phyloP scores from a whole-genome alignment of 2,888 invertebrate genomes.

The Atethmia centrago region DNA sequence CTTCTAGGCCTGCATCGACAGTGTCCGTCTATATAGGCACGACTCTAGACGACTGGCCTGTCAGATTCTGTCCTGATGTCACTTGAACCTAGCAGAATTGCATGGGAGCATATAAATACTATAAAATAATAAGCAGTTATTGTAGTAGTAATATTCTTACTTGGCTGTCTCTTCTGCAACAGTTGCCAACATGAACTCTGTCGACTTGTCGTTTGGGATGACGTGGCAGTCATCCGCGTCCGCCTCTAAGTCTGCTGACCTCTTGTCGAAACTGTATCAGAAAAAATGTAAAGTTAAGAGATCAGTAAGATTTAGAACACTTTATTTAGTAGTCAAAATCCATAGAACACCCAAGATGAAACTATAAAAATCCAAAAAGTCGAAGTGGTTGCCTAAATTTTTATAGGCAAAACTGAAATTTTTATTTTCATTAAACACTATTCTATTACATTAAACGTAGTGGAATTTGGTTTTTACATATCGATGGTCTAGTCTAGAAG shows the following conservation, averaged over 20 bases:
- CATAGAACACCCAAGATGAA: not conserved
- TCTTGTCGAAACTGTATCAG: constrained; percentile 84
- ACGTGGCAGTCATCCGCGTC: constrained; percentile 94
- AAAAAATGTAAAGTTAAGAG: constrained; percentile 46
- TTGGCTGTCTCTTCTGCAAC: constrained; percentile 95
- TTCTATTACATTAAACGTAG: too few species aligned
- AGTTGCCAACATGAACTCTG: constrained; percentile 97
- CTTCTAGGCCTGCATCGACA: too few species aligned
- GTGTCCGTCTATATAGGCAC: not conserved
- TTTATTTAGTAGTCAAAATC: not conserved
- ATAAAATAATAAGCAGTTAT: not conserved
- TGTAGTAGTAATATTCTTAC: constrained; percentile 86
- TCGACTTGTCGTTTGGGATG: constrained; percentile 97
- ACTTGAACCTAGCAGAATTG: too few species aligned
- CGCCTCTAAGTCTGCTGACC: constrained; percentile 91
- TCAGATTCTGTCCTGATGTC: not conserved
- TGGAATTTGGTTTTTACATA: too few species aligned
- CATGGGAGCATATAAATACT: accelerated
- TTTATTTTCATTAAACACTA: not conserved
- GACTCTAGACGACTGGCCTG: not conserved
- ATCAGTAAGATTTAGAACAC: not conserved
- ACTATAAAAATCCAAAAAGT: too few species aligned
- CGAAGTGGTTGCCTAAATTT: too few species aligned
- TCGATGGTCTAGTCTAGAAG: too few species aligned
- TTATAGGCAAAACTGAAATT: not conserved